Conservation (phyloP, 2,888 invertebrate genomes). For the Agrotis puta region DNA sequence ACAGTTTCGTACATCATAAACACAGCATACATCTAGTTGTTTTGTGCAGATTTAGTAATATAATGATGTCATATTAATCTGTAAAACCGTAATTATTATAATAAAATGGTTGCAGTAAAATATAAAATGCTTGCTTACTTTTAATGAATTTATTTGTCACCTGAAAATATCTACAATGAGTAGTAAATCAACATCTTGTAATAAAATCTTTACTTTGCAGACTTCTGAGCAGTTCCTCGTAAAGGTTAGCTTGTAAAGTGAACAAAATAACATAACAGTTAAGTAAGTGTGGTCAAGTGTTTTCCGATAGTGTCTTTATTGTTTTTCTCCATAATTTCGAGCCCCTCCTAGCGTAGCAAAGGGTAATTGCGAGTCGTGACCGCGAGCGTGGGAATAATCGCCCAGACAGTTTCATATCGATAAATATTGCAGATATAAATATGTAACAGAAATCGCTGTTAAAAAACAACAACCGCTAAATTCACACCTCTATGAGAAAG, state of each 20-base stretch:
- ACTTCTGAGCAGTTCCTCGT: neutral
- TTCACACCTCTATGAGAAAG: slow-evolving; percentile 33
- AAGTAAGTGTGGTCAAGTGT: slow-evolving; percentile 32
- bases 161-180: neutral
- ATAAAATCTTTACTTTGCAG: neutral
- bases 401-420: slow-evolving; percentile 41
- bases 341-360: slow-evolving; percentile 54
- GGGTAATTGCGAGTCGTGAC: slow-evolving; percentile 64
- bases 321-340: slow-evolving; percentile 57
- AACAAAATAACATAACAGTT: slow-evolving; percentile 8
- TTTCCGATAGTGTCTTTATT: slow-evolving; percentile 42
- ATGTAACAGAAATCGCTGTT: slow-evolving; percentile 33
- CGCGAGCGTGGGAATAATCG: slow-evolving; percentile 62
- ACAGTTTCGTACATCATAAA: too few relatives aligned
- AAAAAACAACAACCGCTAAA: slow-evolving; percentile 29
- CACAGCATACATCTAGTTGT: too few relatives aligned
- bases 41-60: too few relatives aligned
- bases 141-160: too few relatives aligned
- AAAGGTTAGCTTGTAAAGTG: neutral
- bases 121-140: too few relatives aligned
- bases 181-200: neutral
- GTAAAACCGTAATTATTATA: too few relatives aligned
- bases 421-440: slow-evolving; percentile 53
- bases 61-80: too few relatives aligned
- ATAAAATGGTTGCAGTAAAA: too few relatives aligned